Percentiles rank a stretch among this genome's conserved stretches.
Evolutionary conservation across 2,888 invertebrate genomes (phyloP).

Genomic region (Chorisops tibialis): DNA sequence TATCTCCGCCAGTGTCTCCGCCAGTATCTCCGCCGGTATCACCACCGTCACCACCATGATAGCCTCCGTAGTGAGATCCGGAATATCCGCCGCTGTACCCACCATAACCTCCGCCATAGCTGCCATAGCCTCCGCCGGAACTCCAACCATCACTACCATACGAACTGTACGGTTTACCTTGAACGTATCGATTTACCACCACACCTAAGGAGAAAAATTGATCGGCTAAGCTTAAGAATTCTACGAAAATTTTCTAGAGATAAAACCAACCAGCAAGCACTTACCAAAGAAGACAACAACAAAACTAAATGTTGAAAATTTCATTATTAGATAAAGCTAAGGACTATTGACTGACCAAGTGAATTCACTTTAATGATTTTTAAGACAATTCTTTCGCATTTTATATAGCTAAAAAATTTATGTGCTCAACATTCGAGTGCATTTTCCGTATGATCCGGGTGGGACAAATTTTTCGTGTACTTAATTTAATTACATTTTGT

Average conservation of each 20-base stretch:
- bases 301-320: conserved; percentile 10
- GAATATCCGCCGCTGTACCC: not conserved
- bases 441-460: too few relatives aligned
- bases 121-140: too few relatives aligned
- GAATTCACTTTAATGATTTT: not conserved
- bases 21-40: not conserved
- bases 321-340: conserved; percentile 7
- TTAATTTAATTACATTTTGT: too few relatives aligned
- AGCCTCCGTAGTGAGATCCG: not conserved
- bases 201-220: conserved; percentile 8
- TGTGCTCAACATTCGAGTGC: too few relatives aligned
- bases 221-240: not conserved
- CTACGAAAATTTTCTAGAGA: not conserved
- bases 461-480: too few relatives aligned
- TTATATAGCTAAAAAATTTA: too few relatives aligned
- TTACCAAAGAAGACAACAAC: conserved; percentile 19
- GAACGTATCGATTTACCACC: not conserved
- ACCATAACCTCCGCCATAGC: too few relatives aligned
- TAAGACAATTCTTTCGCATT: too few relatives aligned
- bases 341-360: conserved; percentile 5
- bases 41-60: not conserved
- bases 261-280: too few relatives aligned
- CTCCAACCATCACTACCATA: too few relatives aligned
- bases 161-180: too few relatives aligned
- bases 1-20: not conserved